Evolutionary conservation across 2,888 invertebrate species (phyloP).

Genomic region (Acrobasis repandana): DNA sequence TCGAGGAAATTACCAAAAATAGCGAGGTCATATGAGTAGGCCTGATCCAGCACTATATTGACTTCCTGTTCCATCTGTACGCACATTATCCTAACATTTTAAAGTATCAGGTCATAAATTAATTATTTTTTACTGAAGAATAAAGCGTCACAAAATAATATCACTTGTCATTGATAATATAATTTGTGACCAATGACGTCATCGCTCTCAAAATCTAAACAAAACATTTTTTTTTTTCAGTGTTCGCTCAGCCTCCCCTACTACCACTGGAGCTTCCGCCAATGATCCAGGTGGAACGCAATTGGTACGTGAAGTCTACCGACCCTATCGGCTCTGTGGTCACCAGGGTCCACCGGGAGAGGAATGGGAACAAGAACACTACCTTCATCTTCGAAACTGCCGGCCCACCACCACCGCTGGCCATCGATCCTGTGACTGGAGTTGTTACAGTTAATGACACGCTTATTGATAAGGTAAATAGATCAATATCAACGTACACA

Average conservation of each 20-base stretch:
- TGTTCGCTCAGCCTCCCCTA: constrained; percentile 66
- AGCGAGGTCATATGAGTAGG: too few relatives aligned
- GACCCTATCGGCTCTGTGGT: constrained; percentile 89
- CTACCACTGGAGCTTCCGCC: constrained; percentile 84
- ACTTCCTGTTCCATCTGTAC: too few relatives aligned
- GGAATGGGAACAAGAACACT: constrained; percentile 84
- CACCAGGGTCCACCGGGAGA: constrained; percentile 86
- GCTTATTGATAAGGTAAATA: constrained; percentile 87
- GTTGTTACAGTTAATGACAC: constrained; percentile 91
- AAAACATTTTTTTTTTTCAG: constrained; percentile 46
- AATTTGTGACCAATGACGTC: too few relatives aligned
- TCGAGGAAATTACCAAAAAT: too few relatives aligned
- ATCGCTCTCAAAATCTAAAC: background rate
- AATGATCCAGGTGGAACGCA: constrained; percentile 86
- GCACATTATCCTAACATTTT: too few relatives aligned
- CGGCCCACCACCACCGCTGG: constrained; percentile 86
- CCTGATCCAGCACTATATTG: too few relatives aligned
- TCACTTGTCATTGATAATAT: too few relatives aligned
- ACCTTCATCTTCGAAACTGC: constrained; percentile 87
- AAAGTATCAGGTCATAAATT: too few relatives aligned
- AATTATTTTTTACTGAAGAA: too few relatives aligned
- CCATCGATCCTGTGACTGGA: constrained; percentile 89
- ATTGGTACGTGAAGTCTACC: constrained; percentile 89
- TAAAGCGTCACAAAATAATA: too few relatives aligned
- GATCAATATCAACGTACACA: background rate